phyloP scores from a whole-genome alignment of 1,140 invertebrate species.

The Drosophila neocordata region DNA sequence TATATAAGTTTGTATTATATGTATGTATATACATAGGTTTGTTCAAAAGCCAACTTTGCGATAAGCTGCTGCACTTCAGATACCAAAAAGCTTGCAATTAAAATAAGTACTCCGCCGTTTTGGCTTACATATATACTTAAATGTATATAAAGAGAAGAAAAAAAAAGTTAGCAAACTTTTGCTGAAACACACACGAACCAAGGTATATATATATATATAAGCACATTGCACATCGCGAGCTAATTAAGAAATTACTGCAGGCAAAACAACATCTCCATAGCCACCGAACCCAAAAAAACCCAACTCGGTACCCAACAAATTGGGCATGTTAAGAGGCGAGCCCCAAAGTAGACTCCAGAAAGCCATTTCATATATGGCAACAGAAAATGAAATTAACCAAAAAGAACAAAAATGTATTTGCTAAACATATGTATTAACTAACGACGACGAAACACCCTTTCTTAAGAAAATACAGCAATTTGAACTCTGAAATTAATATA shows the following conservation, averaged over 20 bases:
- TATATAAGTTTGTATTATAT: too few species aligned
- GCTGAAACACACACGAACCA: conserved; percentile 1
- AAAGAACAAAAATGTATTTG: conserved; percentile 28
- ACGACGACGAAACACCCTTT: neutral
- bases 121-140: conserved; percentile 43
- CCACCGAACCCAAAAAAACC: conserved; percentile 9
- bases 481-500: too few species aligned
- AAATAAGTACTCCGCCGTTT: conserved; percentile 72
- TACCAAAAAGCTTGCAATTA: conserved; percentile 76
- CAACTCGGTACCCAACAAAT: conserved; percentile 26
- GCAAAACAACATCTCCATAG: conserved; percentile 64
- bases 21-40: too few species aligned
- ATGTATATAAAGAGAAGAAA: conserved; percentile 19
- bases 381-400: conserved; percentile 71
- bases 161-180: conserved; percentile 33
- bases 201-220: conserved; percentile 52
- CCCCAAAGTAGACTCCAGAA: conserved; percentile 58
- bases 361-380: conserved; percentile 68
- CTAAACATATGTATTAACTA: neutral
- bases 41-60: conserved; percentile 47
- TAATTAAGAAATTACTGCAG: conserved; percentile 82
- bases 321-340: conserved; percentile 20
- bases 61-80: conserved; percentile 73
- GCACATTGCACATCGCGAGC: conserved; percentile 75
- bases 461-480: neutral